Base-by-base conservation (phyloP, 2,888 invertebrate species). In the Hybos culiciformis region DNA sequence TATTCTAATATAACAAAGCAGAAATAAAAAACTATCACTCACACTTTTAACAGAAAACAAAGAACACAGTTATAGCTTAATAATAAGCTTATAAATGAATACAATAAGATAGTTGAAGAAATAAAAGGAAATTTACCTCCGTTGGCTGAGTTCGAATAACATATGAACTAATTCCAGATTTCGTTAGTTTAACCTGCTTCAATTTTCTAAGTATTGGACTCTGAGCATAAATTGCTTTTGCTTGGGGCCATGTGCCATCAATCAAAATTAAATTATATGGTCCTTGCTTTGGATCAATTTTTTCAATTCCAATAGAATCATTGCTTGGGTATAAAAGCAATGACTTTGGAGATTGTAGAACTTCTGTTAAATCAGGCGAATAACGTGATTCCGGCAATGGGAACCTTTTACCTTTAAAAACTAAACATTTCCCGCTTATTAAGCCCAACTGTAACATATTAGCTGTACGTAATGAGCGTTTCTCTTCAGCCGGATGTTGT, bases 181-280 rank as follows among this genome's bases (percentile, higher is more conserved):
- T 74, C 34, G 83, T 68, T 39, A 93, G 70, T 66, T 90, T 88
- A 1, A 91, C 85, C 69, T 91, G 87, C 55, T 72, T 78, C 45
- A 92, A 65, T 42, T 70, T 68, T 54, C 83, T 83, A 39, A 93
- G 69, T 46, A 77, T 69, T 12, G 80, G 75, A 61, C 87, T 91
- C 48, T 84, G 80, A 39, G 83, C 76, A 66, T 84, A 93, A 48
- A 93, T 88, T 11, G 88, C 84, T 64, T 88, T 90, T 3, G 93
- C 92, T 66, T 94, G 93, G 1, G 90, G 84, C 93, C 93, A 94
- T 9, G 94, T 94, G 5, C 94, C 93, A 70, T 94, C 93, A 49
- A 94, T 75, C 33, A 93, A 67, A 36, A 93, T 70, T 41, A 93
- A 69, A 61, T 86, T 91, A 58, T 83, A 86, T 9, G 71, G 72